Evolutionary conservation across 2,888 invertebrate species (phyloP).

Genomic region (Autographa gamma): DNA sequence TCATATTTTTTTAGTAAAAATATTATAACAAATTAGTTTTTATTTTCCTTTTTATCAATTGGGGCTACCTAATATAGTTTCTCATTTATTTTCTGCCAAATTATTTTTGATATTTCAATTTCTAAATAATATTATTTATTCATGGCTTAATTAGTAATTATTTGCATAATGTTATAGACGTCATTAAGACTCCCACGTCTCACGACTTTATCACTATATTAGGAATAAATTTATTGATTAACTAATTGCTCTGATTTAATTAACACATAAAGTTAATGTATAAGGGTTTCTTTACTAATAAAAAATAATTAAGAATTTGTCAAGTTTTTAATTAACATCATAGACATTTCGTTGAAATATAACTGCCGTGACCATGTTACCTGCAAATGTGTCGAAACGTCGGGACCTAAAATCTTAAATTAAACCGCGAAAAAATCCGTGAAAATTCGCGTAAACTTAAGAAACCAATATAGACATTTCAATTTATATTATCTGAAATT

Average conservation of each 20-base stretch:
- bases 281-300: background rate
- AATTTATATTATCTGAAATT: too few relatives aligned
- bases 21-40: too few relatives aligned
- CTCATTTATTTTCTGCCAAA: background rate
- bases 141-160: constrained; percentile 13
- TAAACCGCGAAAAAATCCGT: too few relatives aligned
- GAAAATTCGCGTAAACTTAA: too few relatives aligned
- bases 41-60: too few relatives aligned
- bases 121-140: background rate
- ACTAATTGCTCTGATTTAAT: constrained; percentile 31
- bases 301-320: background rate
- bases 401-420: too few relatives aligned
- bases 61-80: background rate
- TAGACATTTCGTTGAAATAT: too few relatives aligned
- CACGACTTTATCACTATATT: constrained; percentile 13
- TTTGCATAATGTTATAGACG: constrained; percentile 18
- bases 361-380: too few relatives aligned
- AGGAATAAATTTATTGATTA: constrained; percentile 22
- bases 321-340: background rate
- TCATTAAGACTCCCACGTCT: constrained; percentile 32
- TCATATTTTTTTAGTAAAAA: too few relatives aligned
- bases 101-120: background rate
- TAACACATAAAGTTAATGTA: background rate
- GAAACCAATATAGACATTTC: too few relatives aligned
- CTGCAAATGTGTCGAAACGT: too few relatives aligned